A percentile compares a stretch with the other conserved stretches of the same genome.
Conservation (phyloP, 2,797 vertebrate species). For the Hyperoplus lanceolatus region DNA sequence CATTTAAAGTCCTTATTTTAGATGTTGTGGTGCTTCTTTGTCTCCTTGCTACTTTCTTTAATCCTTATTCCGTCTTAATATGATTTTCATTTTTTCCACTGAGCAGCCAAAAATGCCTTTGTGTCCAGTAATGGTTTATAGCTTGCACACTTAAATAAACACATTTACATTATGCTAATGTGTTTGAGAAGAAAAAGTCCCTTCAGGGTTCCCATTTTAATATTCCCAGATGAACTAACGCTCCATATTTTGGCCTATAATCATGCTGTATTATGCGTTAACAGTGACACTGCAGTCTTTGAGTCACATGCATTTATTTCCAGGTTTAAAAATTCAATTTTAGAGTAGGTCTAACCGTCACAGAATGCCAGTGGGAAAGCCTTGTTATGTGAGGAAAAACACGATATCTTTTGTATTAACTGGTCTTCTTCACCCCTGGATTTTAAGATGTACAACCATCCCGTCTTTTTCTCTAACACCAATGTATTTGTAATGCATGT, state of each 20-base stretch:
- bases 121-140: neutral
- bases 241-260: neutral
- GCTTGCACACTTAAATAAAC: neutral
- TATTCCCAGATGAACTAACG: neutral
- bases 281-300: neutral
- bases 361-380: neutral
- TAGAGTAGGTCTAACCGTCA: neutral
- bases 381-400: neutral
- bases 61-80: neutral
- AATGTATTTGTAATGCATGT: slow-evolving; percentile 8
- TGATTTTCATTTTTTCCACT: neutral
- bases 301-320: neutral
- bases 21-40: neutral
- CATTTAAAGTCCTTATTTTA: too few species aligned
- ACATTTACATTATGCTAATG: neutral
- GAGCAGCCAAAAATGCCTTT: neutral
- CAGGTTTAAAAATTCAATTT: neutral
- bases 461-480: neutral
- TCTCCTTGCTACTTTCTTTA: neutral
- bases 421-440: neutral
- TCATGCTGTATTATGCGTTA: neutral
- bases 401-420: neutral
- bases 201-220: neutral
- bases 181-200: neutral
- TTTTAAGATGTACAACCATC: neutral